These are phyloP conservation scores for Mus spicilegus DNA, from an alignment of 2,113 vertebrate species.

Conservation along the genomic window DNA sequence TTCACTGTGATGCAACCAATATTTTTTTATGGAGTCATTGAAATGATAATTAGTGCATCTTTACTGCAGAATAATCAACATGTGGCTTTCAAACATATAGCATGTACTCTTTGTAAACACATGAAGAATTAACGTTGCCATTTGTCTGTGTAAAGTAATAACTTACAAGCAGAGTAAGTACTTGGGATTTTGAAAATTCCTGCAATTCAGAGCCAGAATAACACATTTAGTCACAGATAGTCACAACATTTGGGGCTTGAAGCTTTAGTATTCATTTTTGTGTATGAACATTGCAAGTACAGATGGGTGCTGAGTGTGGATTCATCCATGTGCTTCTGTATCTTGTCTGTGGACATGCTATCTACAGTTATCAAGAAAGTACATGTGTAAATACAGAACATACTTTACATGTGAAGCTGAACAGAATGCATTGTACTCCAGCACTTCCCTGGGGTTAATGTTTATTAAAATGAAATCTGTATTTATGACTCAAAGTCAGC, in stretches of 20 bases:
- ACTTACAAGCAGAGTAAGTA: not conserved
- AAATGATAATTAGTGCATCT: not conserved
- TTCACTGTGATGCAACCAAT: not conserved
- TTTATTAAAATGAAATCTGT: not conserved
- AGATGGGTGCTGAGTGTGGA: not conserved
- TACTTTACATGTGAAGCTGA: not conserved
- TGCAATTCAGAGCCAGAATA: slow-evolving; percentile 10
- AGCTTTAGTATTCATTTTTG: not conserved
- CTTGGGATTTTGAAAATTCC: not conserved
- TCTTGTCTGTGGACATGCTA: not conserved
- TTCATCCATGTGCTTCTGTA: not conserved
- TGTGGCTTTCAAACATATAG: not conserved
- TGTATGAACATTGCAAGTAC: not conserved
- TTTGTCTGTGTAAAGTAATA: not conserved
- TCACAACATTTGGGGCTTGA: not conserved
- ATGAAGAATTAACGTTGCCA: not conserved
- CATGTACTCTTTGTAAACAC: not conserved
- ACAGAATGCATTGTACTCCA: not conserved
- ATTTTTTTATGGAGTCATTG: not conserved
- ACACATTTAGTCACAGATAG: not conserved
- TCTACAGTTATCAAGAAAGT: not conserved
- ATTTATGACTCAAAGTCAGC: not conserved
- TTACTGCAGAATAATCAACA: not conserved
- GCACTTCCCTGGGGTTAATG: not conserved
- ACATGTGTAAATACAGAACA: not conserved